Conservation (phyloP, 2,797 vertebrate species). For the Morus bassanus region DNA sequence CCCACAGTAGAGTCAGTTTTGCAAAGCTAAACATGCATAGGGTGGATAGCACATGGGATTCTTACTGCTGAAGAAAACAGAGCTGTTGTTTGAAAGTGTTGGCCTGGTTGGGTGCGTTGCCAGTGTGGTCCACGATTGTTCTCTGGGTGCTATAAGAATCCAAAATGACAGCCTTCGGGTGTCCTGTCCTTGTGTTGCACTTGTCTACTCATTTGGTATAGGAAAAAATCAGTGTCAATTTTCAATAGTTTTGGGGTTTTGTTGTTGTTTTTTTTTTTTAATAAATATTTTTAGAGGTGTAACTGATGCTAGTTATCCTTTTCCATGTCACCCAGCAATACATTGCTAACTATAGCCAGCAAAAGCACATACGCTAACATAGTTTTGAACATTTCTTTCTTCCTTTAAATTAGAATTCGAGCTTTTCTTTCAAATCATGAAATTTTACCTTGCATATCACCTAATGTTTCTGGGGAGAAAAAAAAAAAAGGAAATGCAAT, state of each 20-base stretch:
- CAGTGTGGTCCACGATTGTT: fast-evolving
- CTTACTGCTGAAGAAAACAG: background rate
- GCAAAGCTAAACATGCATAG: background rate
- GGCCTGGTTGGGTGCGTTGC: background rate
- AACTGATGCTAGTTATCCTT: background rate
- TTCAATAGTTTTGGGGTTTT: background rate
- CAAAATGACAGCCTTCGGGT: background rate
- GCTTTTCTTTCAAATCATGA: background rate
- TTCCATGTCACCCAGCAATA: background rate
- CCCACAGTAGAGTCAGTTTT: background rate
- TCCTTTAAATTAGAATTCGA: background rate
- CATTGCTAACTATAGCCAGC: background rate
- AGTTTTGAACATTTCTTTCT: background rate
- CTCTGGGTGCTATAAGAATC: background rate
- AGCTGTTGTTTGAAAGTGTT: background rate
- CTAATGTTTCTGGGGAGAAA: background rate
- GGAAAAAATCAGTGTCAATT: background rate
- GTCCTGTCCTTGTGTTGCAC: background rate
- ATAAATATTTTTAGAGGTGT: background rate
- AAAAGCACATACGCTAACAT: background rate
- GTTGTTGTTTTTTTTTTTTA: too few species aligned
- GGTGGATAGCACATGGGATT: background rate
- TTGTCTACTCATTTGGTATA: background rate
- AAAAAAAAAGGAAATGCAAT: background rate
- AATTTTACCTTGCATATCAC: background rate